Evolutionary conservation across 1,140 invertebrate genomes (phyloP), one percentile per base, ranked within the genome.

Genomic region (Pygmarrhopalites habei): DNA sequence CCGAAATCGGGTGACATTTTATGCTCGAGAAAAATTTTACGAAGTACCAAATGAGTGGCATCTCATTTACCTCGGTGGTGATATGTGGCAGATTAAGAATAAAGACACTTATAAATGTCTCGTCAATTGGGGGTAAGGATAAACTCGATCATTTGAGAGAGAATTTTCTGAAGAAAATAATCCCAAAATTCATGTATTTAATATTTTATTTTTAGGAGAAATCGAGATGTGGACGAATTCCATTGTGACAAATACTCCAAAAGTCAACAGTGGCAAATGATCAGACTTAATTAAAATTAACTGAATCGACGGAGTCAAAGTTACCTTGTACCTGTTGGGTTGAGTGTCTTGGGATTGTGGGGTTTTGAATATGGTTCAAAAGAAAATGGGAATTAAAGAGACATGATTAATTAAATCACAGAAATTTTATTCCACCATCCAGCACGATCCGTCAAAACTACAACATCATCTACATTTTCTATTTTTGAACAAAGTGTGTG

Each of bases 51-150:
- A 39, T 26, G 53, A 56, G 23, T 56, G 53, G 53, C 29, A 56
- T 12, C 14, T 56, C 3, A 19, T 41, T n/a, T 56, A 56, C 19
- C 21, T 56, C n/a, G 53, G 53, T 21, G 53, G 30, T 2, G 53
- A 56, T n/a, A 30, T n/a, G n/a, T 56, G 53, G 53, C 53, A 56
- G 23, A n/a, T 56, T 5, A 35, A 56, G 21, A 56, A 56, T 19
- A 56, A 56, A 21, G 53, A 56, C 23, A 35, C 53, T 5, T 14
- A 28, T 2, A 21, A 23, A 5, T 56, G 53, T 28, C 30, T 56
- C 3, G 39, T 41, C 53, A 56, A 56, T 32, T 56, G 53, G 53
- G 53, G 51, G 51, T 55, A n/a, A n/a, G n/a, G n/a, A n/a, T n/a
- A n/a, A n/a, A n/a, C n/a, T n/a, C 10, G 10, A 12, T 41, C 39